Evolutionary conservation across 2,797 vertebrate genomes (phyloP), one percentile per base, ranked within the genome.

Genomic region (Arrhamphus sclerolepis): DNA sequence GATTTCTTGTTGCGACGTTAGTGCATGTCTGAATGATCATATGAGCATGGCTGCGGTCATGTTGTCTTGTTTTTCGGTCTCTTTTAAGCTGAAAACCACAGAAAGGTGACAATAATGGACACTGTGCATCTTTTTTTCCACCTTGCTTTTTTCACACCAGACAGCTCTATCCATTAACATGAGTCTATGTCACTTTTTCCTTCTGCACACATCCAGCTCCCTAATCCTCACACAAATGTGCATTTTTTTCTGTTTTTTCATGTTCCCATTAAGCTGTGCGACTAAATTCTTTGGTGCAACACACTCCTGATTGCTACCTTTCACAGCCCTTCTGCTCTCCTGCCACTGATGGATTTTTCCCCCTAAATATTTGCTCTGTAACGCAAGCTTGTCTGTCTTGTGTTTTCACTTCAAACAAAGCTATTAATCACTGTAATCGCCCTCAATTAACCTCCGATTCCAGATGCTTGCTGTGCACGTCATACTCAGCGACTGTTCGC

Each of bases 371-470:
- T 95, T 92, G 80, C 89, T 89, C 90, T 91, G 92, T 92, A 94
- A 95, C 92, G 89, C 84, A 91, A 94, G 82, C 82, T 84, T 75
- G 77, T 89, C 77, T 84, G 90, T 93, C 87, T 88, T 91, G 88
- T 94, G 94, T 95, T 94, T 95, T 94, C 84, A 93, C 89, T 94
- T 88, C 83, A 94, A 93, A 93, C 86, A 90, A 87, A 85, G 86
- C 92, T 91, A 91, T 95, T 94, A 93, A 94, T 94, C 94, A 94
- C 89, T 83, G 86, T 94, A 95, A 95, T 95, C 89, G 84, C 89
- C 90, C 90, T 87, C 89, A 93, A 92, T 95, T 95, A 94, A 92
- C 91, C 90, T 83, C 77, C 64, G 58, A 68, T 82, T 80, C 87
- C 89, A 91, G 88, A 90, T 84, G 86, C 89, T 81, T 20, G 8